phyloP scores from a whole-genome alignment of 2,113 vertebrate species.

The Ginglymostoma cirratum region DNA sequence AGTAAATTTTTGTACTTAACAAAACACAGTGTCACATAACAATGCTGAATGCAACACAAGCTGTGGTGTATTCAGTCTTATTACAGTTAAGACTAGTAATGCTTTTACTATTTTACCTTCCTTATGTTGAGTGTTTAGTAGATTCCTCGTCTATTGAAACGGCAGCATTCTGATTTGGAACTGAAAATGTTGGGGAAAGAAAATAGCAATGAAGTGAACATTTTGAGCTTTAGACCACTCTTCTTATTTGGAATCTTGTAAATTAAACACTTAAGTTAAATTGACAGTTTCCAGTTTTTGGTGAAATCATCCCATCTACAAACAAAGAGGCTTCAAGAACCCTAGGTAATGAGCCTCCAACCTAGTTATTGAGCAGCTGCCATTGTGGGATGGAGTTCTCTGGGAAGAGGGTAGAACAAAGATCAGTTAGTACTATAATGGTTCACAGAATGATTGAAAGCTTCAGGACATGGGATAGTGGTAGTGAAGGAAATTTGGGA shows the following conservation, averaged over 20 bases:
- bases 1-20: neutral
- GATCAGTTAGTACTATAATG: neutral
- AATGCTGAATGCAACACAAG: neutral
- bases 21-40: neutral
- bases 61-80: neutral
- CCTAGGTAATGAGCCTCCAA: neutral
- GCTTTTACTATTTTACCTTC: slow-evolving; percentile 1
- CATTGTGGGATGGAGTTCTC: neutral
- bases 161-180: neutral
- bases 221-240: neutral
- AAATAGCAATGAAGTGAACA: neutral
- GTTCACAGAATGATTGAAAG: neutral
- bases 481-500: neutral
- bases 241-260: neutral
- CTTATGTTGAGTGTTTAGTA: slow-evolving; percentile 9
- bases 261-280: too few relatives aligned
- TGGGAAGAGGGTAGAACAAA: neutral
- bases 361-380: neutral
- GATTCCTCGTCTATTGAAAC: slow-evolving; percentile 6
- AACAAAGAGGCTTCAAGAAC: neutral
- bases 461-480: neutral
- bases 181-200: neutral
- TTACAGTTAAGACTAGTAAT: neutral
- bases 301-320: neutral
- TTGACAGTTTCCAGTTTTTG: neutral